Evolutionary conservation across 2,113 vertebrate species (phyloP), one percentile per base, ranked within the genome.

Genomic region (Oenanthe melanoleuca): DNA sequence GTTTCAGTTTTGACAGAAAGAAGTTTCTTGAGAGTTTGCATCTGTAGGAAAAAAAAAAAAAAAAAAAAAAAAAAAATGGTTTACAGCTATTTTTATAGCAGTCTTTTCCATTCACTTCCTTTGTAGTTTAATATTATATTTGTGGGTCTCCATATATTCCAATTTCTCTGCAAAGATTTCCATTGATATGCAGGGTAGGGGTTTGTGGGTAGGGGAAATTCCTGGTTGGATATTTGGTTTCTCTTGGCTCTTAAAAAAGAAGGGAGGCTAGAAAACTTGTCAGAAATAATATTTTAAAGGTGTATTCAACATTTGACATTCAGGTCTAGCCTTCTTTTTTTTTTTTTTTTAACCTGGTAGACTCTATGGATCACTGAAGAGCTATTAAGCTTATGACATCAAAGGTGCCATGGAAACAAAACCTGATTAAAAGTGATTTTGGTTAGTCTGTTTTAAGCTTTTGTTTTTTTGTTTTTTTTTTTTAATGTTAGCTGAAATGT

Each of bases 1-100:
- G 93, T 97, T 97, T 97, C 93, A 75, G 77, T 97, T 97, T 97
- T 60, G 57, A 95, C 92, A 94, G 37, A 96, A 93, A 86, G 73
- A 93, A 96, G 89, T 96, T 96, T 96, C 93, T 95, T 96, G 94
- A 96, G 80, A 75, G 45, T 95, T 93, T 92, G 95, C 97, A 97
- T 97, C 96, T 97, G 95, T 85, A 97, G 86, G 87, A 81, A 5
- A 79, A 56, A 93, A 53, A 50, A 28, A 55, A 8, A 21, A 42
- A 93, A n/a, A n/a, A 81, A 5, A 79, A 56, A 93, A 53, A 50
- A 28, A 55, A 8, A 21, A 42, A 93, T 37, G 40, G 50, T 95
- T 96, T 87, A 93, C 4, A 8, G 88, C 66, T 89, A 95, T 96
- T 97, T 97, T 96, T 97, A 91, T 94, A 96, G 55, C 74, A 94